Conservation (phyloP, 2,113 vertebrate genomes). For the Calypte anna region DNA sequence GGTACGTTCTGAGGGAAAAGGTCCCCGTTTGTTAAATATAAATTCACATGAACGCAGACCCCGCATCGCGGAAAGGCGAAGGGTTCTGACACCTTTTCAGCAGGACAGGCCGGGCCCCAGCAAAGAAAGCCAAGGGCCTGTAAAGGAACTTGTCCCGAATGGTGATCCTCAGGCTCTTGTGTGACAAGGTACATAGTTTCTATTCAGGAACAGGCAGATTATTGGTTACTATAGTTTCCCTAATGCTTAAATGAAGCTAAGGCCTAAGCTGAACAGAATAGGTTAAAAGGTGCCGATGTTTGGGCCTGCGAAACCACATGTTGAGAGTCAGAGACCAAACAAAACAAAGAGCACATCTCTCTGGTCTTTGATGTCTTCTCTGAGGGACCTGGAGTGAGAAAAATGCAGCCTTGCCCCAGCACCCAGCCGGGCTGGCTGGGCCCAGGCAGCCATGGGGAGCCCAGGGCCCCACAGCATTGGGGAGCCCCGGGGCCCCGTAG, state of each 20-base stretch:
- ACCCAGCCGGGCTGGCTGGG: slow-evolving; percentile 4
- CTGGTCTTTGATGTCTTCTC: slow-evolving; percentile 95
- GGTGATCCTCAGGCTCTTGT: slow-evolving; percentile 90
- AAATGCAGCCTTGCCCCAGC: slow-evolving; percentile 65
- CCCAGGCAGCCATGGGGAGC: too few species aligned
- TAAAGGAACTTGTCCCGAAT: slow-evolving; percentile 91
- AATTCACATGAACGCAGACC: slow-evolving; percentile 86
- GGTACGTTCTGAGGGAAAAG: slow-evolving; percentile 82
- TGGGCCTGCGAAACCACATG: slow-evolving; percentile 95
- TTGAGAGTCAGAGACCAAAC: slow-evolving; percentile 96
- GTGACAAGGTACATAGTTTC: slow-evolving; percentile 99
- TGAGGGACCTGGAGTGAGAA: slow-evolving; percentile 85
- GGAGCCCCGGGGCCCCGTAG: too few species aligned
- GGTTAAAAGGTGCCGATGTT: slow-evolving; percentile 99
- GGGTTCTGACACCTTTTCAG: slow-evolving; percentile 86
- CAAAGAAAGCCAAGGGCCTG: slow-evolving; percentile 88
- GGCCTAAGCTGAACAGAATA: slow-evolving; percentile 99
- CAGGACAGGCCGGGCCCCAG: slow-evolving; percentile 84
- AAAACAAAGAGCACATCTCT: slow-evolving; percentile 91
- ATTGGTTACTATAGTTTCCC: slow-evolving; percentile 99
- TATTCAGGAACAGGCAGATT: slow-evolving; percentile 97
- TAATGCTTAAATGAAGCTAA: slow-evolving; percentile 96
- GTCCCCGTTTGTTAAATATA: slow-evolving; percentile 86
- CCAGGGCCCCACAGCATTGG: too few species aligned
- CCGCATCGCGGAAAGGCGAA: slow-evolving; percentile 72